These are phyloP conservation scores for Prunella himalayana DNA, from an alignment of 2,113 vertebrate species.

Conservation along the genomic window DNA sequence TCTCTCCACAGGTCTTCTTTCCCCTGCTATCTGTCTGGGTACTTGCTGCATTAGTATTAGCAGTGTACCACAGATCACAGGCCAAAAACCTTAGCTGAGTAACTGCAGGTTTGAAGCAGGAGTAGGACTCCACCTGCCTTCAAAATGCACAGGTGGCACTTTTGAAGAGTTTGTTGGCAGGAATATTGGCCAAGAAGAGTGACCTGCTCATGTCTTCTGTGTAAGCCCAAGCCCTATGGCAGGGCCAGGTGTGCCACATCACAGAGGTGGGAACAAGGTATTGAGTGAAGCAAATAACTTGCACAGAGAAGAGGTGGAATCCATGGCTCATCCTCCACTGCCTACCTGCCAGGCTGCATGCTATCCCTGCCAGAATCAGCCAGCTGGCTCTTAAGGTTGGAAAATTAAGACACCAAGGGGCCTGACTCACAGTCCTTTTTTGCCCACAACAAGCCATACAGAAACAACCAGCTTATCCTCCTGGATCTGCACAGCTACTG, in stretches of 20 bases:
- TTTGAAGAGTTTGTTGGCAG: background rate
- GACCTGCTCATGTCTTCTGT: background rate
- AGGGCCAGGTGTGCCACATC: accelerated
- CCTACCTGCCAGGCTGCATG: background rate
- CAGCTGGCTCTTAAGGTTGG: background rate
- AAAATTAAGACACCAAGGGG: background rate
- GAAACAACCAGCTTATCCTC: background rate
- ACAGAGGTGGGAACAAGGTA: background rate
- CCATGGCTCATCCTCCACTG: background rate
- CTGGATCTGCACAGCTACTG: background rate
- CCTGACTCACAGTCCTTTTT: constrained; percentile 1
- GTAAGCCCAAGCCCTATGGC: background rate
- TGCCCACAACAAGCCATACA: background rate
- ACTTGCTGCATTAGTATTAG: background rate
- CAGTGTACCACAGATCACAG: background rate
- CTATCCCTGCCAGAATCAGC: background rate
- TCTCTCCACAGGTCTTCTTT: background rate
- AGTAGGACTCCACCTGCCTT: background rate
- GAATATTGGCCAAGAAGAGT: background rate
- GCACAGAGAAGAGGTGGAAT: background rate
- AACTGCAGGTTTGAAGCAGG: background rate
- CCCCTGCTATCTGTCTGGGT: background rate
- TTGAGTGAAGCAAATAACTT: background rate
- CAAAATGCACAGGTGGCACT: background rate
- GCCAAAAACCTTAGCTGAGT: background rate